Percentiles rank a stretch among this genome's conserved stretches.
Evolutionary conservation across 2,113 vertebrate genomes (phyloP).

Genomic region (Brienomyrus longianalis): DNA sequence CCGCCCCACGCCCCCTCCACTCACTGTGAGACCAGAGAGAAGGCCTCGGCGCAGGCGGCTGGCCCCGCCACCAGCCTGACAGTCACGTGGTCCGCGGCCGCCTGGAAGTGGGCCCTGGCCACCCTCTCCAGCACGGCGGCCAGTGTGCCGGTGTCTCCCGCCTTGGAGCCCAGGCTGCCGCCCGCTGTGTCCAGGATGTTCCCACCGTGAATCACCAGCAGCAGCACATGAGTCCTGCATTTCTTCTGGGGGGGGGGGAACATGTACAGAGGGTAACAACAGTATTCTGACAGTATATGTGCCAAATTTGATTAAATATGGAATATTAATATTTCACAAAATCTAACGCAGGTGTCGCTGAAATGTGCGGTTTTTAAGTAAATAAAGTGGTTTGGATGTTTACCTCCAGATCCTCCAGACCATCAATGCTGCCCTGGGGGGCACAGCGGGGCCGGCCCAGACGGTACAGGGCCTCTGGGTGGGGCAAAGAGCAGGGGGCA

Average conservation of each 20-base stretch:
- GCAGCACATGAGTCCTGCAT: slow-evolving; percentile 83
- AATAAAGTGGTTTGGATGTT: background rate
- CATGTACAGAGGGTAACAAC: background rate
- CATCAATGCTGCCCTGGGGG: slow-evolving; percentile 82
- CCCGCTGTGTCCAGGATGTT: slow-evolving; percentile 81
- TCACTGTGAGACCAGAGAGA: slow-evolving; percentile 92
- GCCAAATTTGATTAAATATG: background rate
- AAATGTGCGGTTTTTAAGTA: background rate
- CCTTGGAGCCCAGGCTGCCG: slow-evolving; percentile 76
- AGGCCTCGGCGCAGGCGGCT: slow-evolving; percentile 87
- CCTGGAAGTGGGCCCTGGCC: slow-evolving; percentile 78
- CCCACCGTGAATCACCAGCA: slow-evolving; percentile 88
- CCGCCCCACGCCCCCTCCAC: slow-evolving; percentile 32
- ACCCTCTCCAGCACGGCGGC: slow-evolving; percentile 86
- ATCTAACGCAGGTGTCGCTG: background rate
- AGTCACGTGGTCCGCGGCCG: slow-evolving; percentile 77
- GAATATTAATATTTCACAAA: background rate
- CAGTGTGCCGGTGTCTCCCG: slow-evolving; percentile 77
- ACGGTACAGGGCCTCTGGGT: slow-evolving; percentile 66
- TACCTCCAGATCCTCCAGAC: slow-evolving; percentile 82
- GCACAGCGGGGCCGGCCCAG: slow-evolving; percentile 68
- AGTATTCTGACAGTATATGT: background rate
- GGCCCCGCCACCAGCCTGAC: slow-evolving; percentile 87
- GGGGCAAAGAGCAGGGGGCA: background rate
- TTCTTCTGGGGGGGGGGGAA: slow-evolving; percentile 47